A percentile compares a stretch with the other conserved stretches of the same genome.
Conservation (phyloP, 2,888 invertebrate genomes). For the Sialis fuliginosa region DNA sequence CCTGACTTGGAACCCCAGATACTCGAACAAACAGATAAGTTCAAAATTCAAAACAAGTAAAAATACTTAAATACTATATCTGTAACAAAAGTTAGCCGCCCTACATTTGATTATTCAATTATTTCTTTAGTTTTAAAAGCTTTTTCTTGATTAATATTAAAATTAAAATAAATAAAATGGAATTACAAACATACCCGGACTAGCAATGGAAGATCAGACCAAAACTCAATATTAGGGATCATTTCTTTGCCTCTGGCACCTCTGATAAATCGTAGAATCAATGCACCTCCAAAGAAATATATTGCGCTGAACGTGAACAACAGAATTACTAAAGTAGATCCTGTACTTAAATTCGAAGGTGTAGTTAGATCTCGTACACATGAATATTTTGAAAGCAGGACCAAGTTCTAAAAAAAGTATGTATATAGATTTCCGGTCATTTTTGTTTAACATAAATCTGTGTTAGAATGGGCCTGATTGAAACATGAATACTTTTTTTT, state of each 20-base stretch:
- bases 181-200: slow-evolving; percentile 31
- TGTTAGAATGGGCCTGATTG: too few species aligned
- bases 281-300: slow-evolving; percentile 47
- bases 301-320: slow-evolving; percentile 36
- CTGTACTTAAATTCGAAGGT: slow-evolving; percentile 33
- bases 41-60: too few species aligned
- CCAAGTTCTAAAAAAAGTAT: slow-evolving; percentile 26
- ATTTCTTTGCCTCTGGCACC: slow-evolving; percentile 57
- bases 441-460: slow-evolving; percentile 2
- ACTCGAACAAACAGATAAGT: too few species aligned
- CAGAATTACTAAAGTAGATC: slow-evolving; percentile 43
- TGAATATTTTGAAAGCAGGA: slow-evolving; percentile 31
- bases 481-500: too few species aligned
- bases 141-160: too few species aligned
- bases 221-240: slow-evolving; percentile 56
- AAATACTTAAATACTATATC: too few species aligned
- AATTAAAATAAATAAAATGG: too few species aligned
- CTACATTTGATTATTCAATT: too few species aligned
- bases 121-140: too few species aligned
- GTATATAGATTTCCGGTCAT: slow-evolving; percentile 1
- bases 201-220: slow-evolving; percentile 49
- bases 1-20: too few species aligned
- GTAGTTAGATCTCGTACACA: slow-evolving; percentile 27
- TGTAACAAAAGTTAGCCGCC: too few species aligned
- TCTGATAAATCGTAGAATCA: slow-evolving; percentile 44